These are phyloP conservation scores for Montipora capricornis DNA, from an alignment of 64 coral and sea anemone genomes.

Conservation along the genomic window DNA sequence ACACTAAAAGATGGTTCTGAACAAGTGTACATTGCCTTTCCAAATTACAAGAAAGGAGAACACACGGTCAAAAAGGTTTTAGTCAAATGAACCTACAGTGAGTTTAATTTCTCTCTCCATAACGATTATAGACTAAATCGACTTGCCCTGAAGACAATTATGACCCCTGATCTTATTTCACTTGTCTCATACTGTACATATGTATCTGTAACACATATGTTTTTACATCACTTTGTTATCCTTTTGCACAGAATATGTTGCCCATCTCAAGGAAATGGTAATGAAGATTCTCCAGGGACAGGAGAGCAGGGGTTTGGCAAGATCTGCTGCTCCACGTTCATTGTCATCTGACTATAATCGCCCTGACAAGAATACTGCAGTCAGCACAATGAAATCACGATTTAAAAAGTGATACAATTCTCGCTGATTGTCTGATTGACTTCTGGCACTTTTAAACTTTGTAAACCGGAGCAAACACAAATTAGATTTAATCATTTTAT, in stretches of 20 bases:
- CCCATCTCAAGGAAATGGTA: too few relatives aligned
- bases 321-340: too few relatives aligned
- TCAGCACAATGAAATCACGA: too few relatives aligned
- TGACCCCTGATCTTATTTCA: neutral
- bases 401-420: neutral
- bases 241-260: constrained; percentile 19
- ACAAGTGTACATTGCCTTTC: constrained; percentile 11
- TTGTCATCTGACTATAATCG: too few relatives aligned
- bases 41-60: constrained; percentile 40
- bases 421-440: too few relatives aligned
- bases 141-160: neutral
- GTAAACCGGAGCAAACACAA: neutral
- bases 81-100: constrained; percentile 26
- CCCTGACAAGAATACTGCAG: too few relatives aligned
- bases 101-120: neutral
- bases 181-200: neutral
- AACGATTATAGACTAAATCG: neutral
- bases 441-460: neutral
- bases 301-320: too few relatives aligned
- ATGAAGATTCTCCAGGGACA: too few relatives aligned
- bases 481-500: neutral
- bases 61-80: constrained; percentile 6
- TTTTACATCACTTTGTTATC: neutral
- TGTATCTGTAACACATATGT: neutral
- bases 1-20: neutral